Conservation (phyloP, 2,113 vertebrate genomes). For the Reinhardtius hippoglossoides region DNA sequence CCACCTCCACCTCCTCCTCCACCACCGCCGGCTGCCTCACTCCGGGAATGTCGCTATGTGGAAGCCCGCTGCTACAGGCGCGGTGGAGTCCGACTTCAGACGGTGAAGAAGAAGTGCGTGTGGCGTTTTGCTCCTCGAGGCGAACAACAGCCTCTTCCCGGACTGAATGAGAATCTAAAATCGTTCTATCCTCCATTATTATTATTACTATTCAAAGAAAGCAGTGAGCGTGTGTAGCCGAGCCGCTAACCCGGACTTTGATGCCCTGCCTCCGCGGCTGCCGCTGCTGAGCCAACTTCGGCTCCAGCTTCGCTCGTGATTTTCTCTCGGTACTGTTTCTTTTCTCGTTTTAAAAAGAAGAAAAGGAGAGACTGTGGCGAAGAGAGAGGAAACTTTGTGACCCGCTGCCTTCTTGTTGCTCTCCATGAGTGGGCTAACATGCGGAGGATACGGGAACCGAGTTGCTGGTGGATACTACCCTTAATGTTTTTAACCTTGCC, state of each 20-base stretch:
- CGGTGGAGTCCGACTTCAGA: conserved; percentile 68
- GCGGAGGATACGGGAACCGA: conserved; percentile 95
- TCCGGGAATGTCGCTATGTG: conserved; percentile 81
- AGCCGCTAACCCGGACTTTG: conserved; percentile 55
- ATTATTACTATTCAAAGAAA: not conserved
- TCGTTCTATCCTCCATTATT: conserved; percentile 11
- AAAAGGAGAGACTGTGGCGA: conserved; percentile 56
- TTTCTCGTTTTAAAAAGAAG: conserved; percentile 8
- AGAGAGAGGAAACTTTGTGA: conserved; percentile 79
- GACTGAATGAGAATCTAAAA: conserved; percentile 60
- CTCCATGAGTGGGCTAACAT: conserved; percentile 97
- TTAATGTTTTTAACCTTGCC: conserved; percentile 91
- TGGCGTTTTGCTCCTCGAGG: conserved; percentile 67
- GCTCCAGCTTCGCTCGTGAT: conserved; percentile 44
- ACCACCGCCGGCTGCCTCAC: conserved; percentile 33
- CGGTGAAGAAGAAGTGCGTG: conserved; percentile 55
- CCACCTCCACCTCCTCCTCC: not conserved
- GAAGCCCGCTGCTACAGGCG: conserved; percentile 72
- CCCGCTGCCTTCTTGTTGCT: conserved; percentile 82
- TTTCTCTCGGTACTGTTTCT: too few relatives aligned
- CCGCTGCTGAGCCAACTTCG: conserved; percentile 66
- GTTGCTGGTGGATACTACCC: conserved; percentile 93
- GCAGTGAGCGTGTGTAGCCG: conserved; percentile 41
- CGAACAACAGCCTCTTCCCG: conserved; percentile 47
- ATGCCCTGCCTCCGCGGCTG: conserved; percentile 60